Conservation (phyloP, 2,888 invertebrate species). For the Acanthococcus lagerstroemiae region DNA sequence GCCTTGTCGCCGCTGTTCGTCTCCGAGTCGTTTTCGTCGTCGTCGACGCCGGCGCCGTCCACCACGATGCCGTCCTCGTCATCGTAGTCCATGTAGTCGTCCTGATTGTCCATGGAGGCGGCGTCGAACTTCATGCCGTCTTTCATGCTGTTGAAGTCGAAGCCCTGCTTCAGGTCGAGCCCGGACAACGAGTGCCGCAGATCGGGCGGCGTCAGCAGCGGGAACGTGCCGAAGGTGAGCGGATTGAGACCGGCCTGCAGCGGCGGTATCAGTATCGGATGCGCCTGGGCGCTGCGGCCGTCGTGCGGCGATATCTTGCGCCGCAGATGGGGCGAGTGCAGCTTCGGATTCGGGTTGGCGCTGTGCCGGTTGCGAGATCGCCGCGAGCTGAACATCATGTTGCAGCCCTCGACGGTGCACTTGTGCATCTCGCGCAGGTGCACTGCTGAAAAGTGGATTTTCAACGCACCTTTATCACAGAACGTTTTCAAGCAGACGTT, state of each 20-base stretch:
- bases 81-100: constrained; percentile 42
- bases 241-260: constrained; percentile 57
- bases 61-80: constrained; percentile 67
- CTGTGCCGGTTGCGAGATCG: constrained; percentile 92
- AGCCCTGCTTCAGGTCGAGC: constrained; percentile 52
- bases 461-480: constrained; percentile 98
- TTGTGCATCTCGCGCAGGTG: constrained; percentile 99
- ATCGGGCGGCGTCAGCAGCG: constrained; percentile 54
- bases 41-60: constrained; percentile 53
- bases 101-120: constrained; percentile 43
- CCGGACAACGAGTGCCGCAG: constrained; percentile 45
- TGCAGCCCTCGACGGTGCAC: constrained; percentile 96
- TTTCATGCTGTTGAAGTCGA: constrained; percentile 46
- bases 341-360: constrained; percentile 95
- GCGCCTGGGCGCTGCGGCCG: constrained; percentile 78
- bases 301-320: constrained; percentile 91
- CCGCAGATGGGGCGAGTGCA: constrained; percentile 88
- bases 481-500: constrained; percentile 97
- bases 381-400: constrained; percentile 98
- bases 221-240: constrained; percentile 68
- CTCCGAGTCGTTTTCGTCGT: constrained; percentile 29
- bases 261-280: constrained; percentile 66
- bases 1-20: constrained; percentile 21
- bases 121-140: constrained; percentile 49
- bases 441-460: constrained; percentile 98